Base-by-base conservation (phyloP, 2,113 vertebrate genomes). In the Atlantisia rogersi region DNA sequence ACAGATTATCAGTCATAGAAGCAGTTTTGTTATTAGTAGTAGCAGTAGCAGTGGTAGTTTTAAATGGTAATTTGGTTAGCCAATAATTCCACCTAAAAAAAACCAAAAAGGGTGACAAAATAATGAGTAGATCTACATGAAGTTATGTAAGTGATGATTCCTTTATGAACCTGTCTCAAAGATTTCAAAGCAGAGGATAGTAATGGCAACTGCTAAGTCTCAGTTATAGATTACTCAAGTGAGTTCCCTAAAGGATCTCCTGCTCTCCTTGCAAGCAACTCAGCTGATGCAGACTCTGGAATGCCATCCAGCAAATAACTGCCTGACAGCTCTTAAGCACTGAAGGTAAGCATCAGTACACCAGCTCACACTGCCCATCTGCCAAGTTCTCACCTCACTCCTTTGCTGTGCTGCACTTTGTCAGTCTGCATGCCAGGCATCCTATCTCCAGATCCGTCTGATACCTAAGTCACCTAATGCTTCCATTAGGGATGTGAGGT, bases 341-440 rank as follows among this genome's bases (percentile, higher is more conserved):
- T n/a, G 48, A 71, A 44, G 55, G 7, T 28, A 24, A 24, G 7
- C 16, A 59, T 39, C 70, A 21, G 12, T 13, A 35, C 21, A 29
- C 2, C 76, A 75, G 20, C 53, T 76, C 31, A 15, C 11, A 40
- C 18, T 76, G 12, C 15, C 12, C 42, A 22, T 18, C 53, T 68
- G 17, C 37, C 25, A 35, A 37, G 11, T 7, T 85, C 15, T 77
- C 1, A 1, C 37, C 28, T 60, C 50, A 26, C 7, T 42, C 53
- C n/a, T 29, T 74, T 6, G 0, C 39, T 83, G 42, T 7, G 0
- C 37, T 56, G 9, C n/a, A 12, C 42, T 15, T 0, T 0, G 29
- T 50, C 20, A 18, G 24, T 21, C 52, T 1, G 0, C 8, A 2
- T 11, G 5, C 7, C 70, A 67, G 22, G 10, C 21, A 48, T 19